A percentile compares a stretch with the other conserved stretches of the same genome.
These are phyloP conservation scores for Heliconius eleuchia DNA, from an alignment of 1,140 invertebrate genomes.

Conservation along the genomic window DNA sequence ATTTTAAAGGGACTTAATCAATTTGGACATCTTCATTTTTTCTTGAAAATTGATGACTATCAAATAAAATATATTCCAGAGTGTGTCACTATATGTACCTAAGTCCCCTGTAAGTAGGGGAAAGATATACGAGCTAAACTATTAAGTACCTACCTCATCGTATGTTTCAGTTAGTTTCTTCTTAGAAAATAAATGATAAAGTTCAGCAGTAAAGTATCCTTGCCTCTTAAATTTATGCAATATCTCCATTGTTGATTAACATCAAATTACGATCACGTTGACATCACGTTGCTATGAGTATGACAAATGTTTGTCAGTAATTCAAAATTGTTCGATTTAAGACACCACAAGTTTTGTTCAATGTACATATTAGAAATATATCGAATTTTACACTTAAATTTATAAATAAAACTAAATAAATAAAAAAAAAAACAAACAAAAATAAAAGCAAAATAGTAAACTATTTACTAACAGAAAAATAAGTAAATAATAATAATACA, in stretches of 20 bases:
- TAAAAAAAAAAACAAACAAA: too few species aligned
- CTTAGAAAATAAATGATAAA: slow-evolving; percentile 66
- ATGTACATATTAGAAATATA: neutral
- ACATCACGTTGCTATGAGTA: slow-evolving; percentile 33
- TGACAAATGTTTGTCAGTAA: slow-evolving; percentile 12
- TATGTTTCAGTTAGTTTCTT: slow-evolving; percentile 53
- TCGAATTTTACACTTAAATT: too few species aligned
- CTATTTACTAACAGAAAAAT: too few species aligned
- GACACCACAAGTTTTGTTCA: neutral
- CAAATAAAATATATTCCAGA: too few species aligned
- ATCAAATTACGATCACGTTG: neutral
- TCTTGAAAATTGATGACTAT: too few species aligned
- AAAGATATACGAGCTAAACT: neutral
- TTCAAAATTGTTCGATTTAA: slow-evolving; percentile 1
- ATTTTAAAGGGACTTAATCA: too few species aligned
- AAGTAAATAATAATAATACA: too few species aligned
- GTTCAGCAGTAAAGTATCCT: slow-evolving; percentile 70
- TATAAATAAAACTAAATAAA: too few species aligned
- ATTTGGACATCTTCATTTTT: too few species aligned
- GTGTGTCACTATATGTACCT: too few species aligned
- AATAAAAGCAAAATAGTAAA: too few species aligned
- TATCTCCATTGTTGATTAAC: slow-evolving; percentile 57
- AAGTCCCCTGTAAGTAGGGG: too few species aligned
- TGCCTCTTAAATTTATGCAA: slow-evolving; percentile 70
- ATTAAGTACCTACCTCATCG: slow-evolving; percentile 49